Base-by-base conservation (phyloP, 2,888 invertebrate species). In the Sinelater perroti region DNA sequence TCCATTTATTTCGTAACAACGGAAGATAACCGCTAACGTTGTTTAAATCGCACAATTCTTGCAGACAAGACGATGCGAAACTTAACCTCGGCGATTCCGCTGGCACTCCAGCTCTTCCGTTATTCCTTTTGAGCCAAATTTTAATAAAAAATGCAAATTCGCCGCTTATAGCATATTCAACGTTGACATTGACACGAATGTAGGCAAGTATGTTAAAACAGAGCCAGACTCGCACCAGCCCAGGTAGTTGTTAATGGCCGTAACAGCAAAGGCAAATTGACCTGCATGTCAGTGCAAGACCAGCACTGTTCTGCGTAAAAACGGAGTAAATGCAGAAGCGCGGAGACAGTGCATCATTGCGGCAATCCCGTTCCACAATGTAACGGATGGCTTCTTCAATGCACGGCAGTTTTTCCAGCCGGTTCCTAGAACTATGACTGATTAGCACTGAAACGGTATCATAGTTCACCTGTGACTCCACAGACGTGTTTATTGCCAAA, bases 241-340 rank as follows among this genome's bases (percentile, higher is more conserved):
- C 8, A 13, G 14, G n/a, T n/a, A 26, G 18, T 26, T 10, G 13
- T 14, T 45, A 7, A 11, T 6, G 13, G 20, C n/a, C n/a, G 11
- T 46, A 35, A 36, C 36, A 21, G 16, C 24, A 33, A 18, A 24
- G 21, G 7, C 21, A 33, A 44, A 53, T 24, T 53, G 53, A 33
- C 45, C 45, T 53, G 53, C 33, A 53, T 35, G 35, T 30, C 28
- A 33, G 17, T 21, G 44, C 33, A 44, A 53, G 31, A 35, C 16
- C 45, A 33, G 46, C 17, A 46, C 14, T 11, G 36, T 47, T 57
- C 56, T 44, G 31, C 28, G 52, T 57, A 57, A 49, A 42, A 58
- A 58, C 52, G 57, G 46, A 26, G 11, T 33, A 40, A 30, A 51
- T 46, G 28, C 14, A 36, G 10, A 7, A 40, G 30, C 42, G 14